Evolutionary conservation across 2,113 vertebrate species (phyloP), one percentile per base, ranked within the genome.

Genomic region (Gavialis gangeticus): DNA sequence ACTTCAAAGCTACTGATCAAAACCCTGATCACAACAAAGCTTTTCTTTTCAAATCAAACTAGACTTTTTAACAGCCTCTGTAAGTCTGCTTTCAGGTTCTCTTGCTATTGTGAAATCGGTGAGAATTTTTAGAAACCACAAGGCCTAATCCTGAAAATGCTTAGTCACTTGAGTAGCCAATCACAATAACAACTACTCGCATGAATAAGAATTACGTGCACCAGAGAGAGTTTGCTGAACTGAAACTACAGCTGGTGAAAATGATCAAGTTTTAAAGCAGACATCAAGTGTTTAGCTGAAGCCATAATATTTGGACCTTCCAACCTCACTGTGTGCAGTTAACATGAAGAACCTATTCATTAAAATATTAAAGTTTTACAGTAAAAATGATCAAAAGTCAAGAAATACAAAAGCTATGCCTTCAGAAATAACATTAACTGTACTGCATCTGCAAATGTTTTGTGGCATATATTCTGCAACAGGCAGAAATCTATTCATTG

Each of bases 161-260:
- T 54, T 34, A 10, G 21, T 21, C 25, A 19, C 59, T 12, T 46
- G 59, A 71, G 84, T 90, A 83, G 34, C 21, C 59, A 0, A 0
- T 9, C 10, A 54, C 14, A 82, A 46, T 28, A 85, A 75, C 5
- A 22, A 24, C 5, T 56, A 46, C 56, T 60, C 22, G 27, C 1
- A 6, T 22, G 75, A 75, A 25, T 34, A 69, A 79, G 37, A 93
- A 80, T 27, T 21, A 7, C 13, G 3, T 6, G 54, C 18, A 37
- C 5, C 11, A 71, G 67, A 28, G 3, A n/a, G n/a, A 66, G 30
- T 79, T 28, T 73, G 14, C 57, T 77, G 17, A 79, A 19, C 19
- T 18, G 5, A 71, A 11, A 19, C 7, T n/a, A 5, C 0, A 79
- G 10, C 27, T 34, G 30, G 0, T 1, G 28, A 79, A 75, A 91